Base-by-base conservation (phyloP, 2,797 vertebrate species). In the Rallus crepitans region DNA sequence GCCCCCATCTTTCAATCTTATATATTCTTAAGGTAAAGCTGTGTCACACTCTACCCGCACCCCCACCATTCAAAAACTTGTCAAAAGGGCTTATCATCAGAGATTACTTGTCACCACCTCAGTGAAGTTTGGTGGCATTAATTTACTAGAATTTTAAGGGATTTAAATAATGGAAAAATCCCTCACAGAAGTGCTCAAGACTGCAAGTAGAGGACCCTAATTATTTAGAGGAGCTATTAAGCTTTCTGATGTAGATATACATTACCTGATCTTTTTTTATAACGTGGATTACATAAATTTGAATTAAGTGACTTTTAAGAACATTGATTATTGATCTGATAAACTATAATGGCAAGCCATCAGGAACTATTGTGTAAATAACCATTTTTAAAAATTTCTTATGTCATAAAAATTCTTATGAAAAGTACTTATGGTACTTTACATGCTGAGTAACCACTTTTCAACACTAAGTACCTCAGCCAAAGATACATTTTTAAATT, bases 401-500 rank as follows among this genome's bases (percentile, higher is more conserved):
- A 81, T 73, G 82, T 73, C 93, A 94, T 91, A 96, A 94, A 97
- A 94, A 57, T 93, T 96, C 47, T 91, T 96, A 82, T 64, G 61
- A 89, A 96, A 96, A 94, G 68, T 93, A 83, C 80, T 97, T 96
- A 89, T 9, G 21, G 52, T 94, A n/a, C 61, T 89, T 95, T 73
- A 59, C 31, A 95, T 87, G 92, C 96, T 97, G 96, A 97, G 86
- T 93, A 97, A 94, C 80, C 87, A 95, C 87, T 97, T 98, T 97
- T 96, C 87, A 96, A 91, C 92, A 92, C 82, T 79, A 93, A 90
- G 90, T 73, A n/a, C 70, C 63, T 94, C 79, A 91, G 96, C 90
- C 93, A 97, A 96, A 96, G 94, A 88, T 61, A 71, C 73, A 94
- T 96, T 97, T 97, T 94, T 91, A 97, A 97, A 98, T 97, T 96